Conservation (phyloP, 2,888 invertebrate species). For the Clepsis dumicolana region DNA sequence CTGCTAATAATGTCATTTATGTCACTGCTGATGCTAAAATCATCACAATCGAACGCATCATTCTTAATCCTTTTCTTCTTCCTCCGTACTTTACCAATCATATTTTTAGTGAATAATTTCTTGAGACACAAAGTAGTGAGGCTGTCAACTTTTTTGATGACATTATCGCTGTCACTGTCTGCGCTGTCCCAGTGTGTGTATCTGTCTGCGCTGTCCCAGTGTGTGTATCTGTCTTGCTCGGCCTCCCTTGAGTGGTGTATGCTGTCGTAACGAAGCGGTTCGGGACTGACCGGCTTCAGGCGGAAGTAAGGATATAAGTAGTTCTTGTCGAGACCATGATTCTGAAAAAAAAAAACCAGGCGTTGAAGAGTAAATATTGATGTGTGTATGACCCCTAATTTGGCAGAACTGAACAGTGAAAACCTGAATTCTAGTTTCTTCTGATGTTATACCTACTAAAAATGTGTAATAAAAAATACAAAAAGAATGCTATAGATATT, state of each 20-base stretch:
- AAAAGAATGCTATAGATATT: no score
- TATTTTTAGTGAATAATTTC: slow-evolving; percentile 65
- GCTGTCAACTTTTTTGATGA: slow-evolving; percentile 50
- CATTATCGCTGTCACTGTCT: slow-evolving; percentile 46
- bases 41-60: slow-evolving; percentile 53
- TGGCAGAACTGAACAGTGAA: no score
- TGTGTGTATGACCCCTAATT: no score
- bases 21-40: slow-evolving; percentile 48
- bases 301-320: slow-evolving; percentile 66
- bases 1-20: slow-evolving; percentile 61
- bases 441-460: no score
- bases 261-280: slow-evolving; percentile 60
- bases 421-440: no score
- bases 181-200: slow-evolving; percentile 69
- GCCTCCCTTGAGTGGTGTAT: slow-evolving; percentile 55
- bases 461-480: no score
- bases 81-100: slow-evolving; percentile 64
- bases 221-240: slow-evolving; percentile 56
- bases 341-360: slow-evolving; percentile 56
- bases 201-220: slow-evolving; percentile 66
- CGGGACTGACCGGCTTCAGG: slow-evolving; percentile 53
- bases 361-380: no score
- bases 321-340: slow-evolving; percentile 64
- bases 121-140: slow-evolving; percentile 62
- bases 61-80: slow-evolving; percentile 56